Evolutionary conservation across 2,888 invertebrate genomes (phyloP), one percentile per base, ranked within the genome.

Genomic region (Ectemnius continuus): DNA sequence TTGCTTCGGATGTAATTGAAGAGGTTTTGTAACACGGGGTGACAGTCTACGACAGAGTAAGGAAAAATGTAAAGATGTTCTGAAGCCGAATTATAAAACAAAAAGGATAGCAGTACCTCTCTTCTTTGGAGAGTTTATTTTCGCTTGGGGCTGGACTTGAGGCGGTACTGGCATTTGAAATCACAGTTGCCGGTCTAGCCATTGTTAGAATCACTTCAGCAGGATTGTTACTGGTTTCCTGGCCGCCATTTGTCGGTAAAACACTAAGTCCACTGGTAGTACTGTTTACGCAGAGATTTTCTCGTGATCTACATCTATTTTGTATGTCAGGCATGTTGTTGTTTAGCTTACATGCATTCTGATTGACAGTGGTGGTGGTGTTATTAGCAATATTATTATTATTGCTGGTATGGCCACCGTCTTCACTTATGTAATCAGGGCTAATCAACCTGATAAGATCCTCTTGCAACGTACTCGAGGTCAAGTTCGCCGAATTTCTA

Each of bases 371-470:
- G 52, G n/a, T 13, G n/a, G 6, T 16, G 14, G 16, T 52, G 52
- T 16, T 52, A 16, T 16, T 52, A 16, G n/a, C 1, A 11, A 0
- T 52, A 14, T 52, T 52, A 52, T 52, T 52, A 52, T 47, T 47
- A 47, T 52, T 52, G 52, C 13, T 52, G 16, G 14, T 52, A 14
- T 52, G 14, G 52, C 52, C 52, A 14, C 16, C 16, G 13, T 52
- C 90, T 18, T 91, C 91, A 8, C 87, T 85, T 16, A 91, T 90
- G 63, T 88, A 91, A 85, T 97, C 97, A 0, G 96, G 97, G 91
- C 96, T 96, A 86, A 97, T 97, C 28, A 97, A 92, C 61, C 96
- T 94, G 93, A 97, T 95, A 23, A 97, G 91, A 88, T 98, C 97
- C 89, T 97, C 97, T 92, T 97, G 95, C 36, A 95, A 92, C 23